A percentile compares a stretch with the other conserved stretches of the same genome.
These are phyloP conservation scores for Pterostichus niger DNA, from an alignment of 2,888 invertebrate species.

Conservation along the genomic window DNA sequence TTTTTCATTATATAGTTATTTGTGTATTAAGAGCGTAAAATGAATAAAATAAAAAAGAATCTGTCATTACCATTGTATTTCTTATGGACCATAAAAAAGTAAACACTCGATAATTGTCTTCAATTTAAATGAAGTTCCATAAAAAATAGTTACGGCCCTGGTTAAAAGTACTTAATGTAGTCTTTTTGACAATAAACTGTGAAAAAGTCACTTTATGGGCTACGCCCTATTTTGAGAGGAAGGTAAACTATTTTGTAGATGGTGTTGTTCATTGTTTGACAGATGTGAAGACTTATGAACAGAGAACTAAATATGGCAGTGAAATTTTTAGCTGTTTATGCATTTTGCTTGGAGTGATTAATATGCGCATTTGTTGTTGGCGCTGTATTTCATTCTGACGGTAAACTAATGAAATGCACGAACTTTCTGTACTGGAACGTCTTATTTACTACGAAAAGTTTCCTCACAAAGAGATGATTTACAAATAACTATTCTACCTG, in stretches of 20 bases:
- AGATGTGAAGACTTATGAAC: slow-evolving; percentile 21
- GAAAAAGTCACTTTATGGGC: no score
- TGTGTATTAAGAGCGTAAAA: no score
- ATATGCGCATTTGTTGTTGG: slow-evolving; percentile 21
- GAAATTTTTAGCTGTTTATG: slow-evolving; percentile 44
- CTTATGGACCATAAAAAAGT: no score
- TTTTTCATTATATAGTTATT: no score
- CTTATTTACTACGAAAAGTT: slow-evolving; percentile 27
- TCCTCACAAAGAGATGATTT: slow-evolving; percentile 33
- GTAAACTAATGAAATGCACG: slow-evolving; percentile 37
- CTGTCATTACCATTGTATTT: no score
- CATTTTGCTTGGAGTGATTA: slow-evolving; percentile 35
- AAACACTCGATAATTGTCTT: no score
- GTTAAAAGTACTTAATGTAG: no score
- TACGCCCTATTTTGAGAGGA: neutral
- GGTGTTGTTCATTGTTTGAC: slow-evolving; percentile 17
- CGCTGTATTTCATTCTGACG: slow-evolving; percentile 10
- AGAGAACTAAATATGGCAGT: slow-evolving; percentile 18
- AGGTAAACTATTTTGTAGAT: neutral
- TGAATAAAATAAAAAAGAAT: no score
- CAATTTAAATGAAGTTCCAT: no score
- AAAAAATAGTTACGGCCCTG: no score
- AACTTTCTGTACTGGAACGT: neutral
- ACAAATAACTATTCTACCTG: slow-evolving; percentile 4
- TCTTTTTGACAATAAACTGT: no score